Conservation (phyloP, 2,113 vertebrate species). For the Eulemur macaco region DNA sequence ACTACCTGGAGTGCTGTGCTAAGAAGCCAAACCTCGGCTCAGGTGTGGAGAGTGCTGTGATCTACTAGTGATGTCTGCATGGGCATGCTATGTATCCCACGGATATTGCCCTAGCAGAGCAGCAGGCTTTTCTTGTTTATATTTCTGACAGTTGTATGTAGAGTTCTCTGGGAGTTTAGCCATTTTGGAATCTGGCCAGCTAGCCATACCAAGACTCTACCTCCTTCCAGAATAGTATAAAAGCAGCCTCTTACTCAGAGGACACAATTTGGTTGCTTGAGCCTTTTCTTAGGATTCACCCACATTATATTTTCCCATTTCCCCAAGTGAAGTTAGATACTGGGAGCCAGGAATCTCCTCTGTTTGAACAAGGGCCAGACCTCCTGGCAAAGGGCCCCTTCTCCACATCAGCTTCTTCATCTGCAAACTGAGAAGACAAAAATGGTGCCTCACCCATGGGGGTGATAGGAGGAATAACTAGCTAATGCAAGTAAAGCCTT, state of each 20-base stretch:
- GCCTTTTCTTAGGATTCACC: slow-evolving; percentile 25
- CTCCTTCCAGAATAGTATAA: not conserved
- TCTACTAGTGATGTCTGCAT: slow-evolving; percentile 55
- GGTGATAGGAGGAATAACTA: slow-evolving; percentile 59
- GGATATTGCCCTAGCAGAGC: not conserved
- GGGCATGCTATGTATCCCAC: not conserved
- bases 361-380: slow-evolving; percentile 56
- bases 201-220: not conserved
- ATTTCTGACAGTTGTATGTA: not conserved
- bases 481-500: slow-evolving; percentile 59
- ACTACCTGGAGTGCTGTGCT: not conserved
- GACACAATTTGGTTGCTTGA: not conserved
- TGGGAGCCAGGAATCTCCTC: slow-evolving; percentile 56
- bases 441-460: slow-evolving; percentile 38
- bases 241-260: not conserved
- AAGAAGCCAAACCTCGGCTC: not conserved
- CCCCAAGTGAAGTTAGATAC: not conserved
- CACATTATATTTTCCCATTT: slow-evolving; percentile 37
- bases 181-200: not conserved
- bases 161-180: not conserved
- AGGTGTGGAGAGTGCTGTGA: not conserved
- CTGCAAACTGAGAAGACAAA: slow-evolving; percentile 61
- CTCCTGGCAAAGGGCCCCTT: slow-evolving; percentile 42
- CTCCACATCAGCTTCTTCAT: slow-evolving; percentile 39
- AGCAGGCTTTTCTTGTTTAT: not conserved